Percentiles rank a stretch among this genome's conserved stretches.
phyloP scores from a whole-genome alignment of 2,113 vertebrate genomes.

The Pygoscelis adeliae region DNA sequence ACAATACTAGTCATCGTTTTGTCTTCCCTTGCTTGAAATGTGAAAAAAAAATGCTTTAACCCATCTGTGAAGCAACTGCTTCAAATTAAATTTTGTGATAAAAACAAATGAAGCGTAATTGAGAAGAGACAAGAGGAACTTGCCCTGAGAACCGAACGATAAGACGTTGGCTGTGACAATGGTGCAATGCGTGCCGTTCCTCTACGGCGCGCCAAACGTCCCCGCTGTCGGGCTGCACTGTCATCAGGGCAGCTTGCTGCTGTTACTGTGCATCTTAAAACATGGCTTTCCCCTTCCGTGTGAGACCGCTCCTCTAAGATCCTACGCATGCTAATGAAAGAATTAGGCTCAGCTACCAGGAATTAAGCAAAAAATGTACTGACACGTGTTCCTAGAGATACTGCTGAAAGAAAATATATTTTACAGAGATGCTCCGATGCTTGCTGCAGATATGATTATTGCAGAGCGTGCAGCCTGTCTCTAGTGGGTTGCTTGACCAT shows the following conservation, averaged over 20 bases:
- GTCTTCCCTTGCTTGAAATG: neutral
- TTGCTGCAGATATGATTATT: neutral
- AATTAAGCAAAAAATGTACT: neutral
- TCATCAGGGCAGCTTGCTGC: neutral
- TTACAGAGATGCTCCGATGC: neutral
- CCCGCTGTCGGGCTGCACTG: neutral
- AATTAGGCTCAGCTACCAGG: neutral
- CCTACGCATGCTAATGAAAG: neutral
- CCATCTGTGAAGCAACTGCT: slow-evolving; percentile 32
- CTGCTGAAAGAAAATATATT: neutral
- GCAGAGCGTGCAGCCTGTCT: neutral
- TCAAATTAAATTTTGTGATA: slow-evolving; percentile 26
- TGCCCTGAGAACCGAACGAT: neutral
- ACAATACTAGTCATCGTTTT: neutral
- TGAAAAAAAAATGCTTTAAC: neutral
- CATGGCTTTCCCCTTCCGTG: neutral
- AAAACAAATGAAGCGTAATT: neutral
- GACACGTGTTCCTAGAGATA: neutral
- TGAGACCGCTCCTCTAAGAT: neutral
- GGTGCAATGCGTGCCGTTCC: neutral
- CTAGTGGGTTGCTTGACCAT: neutral
- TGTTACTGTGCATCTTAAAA: neutral
- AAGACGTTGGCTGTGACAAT: neutral
- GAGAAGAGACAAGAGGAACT: neutral
- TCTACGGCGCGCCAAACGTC: neutral